Conservation (phyloP, 1,140 invertebrate genomes). For the Charaxes varanes region DNA sequence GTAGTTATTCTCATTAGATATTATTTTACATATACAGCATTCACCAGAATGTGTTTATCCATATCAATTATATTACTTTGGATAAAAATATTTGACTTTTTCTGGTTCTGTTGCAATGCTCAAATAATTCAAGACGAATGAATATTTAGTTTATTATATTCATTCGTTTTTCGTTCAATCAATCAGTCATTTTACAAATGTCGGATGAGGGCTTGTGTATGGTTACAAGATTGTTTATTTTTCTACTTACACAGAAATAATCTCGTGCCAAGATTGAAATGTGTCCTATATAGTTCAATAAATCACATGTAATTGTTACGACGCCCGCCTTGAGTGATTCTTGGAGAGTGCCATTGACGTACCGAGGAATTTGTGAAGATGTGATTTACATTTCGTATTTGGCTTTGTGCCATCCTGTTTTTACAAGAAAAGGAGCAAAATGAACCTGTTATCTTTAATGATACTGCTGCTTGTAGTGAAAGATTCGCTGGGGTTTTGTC, state of each 20-base stretch:
- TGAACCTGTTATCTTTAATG: constrained; percentile 41
- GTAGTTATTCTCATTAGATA: no score
- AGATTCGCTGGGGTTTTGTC: constrained; percentile 42
- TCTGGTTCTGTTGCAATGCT: no score
- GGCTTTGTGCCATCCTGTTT: constrained; percentile 62
- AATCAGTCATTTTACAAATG: constrained; percentile 53
- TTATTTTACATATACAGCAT: no score
- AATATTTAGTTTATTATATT: no score
- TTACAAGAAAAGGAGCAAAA: constrained; percentile 46
- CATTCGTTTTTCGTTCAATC: constrained; percentile 22
- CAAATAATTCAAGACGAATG: no score
- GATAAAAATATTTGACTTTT: no score
- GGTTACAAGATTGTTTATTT: constrained; percentile 56
- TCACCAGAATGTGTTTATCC: no score
- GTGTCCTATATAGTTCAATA: constrained; percentile 24
- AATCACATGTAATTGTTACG: constrained; percentile 20
- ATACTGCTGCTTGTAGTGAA: constrained; percentile 30
- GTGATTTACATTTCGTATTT: constrained; percentile 57
- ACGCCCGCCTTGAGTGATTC: constrained; percentile 17
- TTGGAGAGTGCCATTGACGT: constrained; percentile 33
- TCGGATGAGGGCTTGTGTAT: constrained; percentile 49
- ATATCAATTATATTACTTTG: no score
- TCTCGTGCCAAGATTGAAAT: constrained; percentile 31
- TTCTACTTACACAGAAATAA: constrained; percentile 36
- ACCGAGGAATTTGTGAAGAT: constrained; percentile 57